Evolutionary conservation across 2,113 vertebrate genomes (phyloP), one percentile per base, ranked within the genome.

Genomic region (Ceyx margarethae): DNA sequence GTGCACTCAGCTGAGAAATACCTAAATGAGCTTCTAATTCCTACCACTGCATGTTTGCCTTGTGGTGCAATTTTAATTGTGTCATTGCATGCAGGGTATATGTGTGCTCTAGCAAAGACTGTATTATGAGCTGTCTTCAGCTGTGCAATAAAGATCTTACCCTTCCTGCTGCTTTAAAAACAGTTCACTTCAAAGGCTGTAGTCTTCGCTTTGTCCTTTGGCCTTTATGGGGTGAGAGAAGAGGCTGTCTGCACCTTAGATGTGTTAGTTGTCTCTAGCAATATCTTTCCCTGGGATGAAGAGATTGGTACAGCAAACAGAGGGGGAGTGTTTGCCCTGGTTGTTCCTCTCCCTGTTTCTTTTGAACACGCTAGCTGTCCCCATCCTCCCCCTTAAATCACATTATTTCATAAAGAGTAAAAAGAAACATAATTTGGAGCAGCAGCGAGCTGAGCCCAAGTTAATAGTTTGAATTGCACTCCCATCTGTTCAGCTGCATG

Each of bases 401-500:
- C 68, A 81, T 96, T 97, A 95, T 97, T 96, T 96, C 91, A 94
- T 96, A 94, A 97, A 93, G 94, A 94, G 87, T 91, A 93, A 96
- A 95, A 97, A 97, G 95, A 94, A 96, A 80, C 91, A 74, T 97
- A 91, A 97, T 98, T 97, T 95, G 95, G 95, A 97, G 95, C 95
- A 97, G 91, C 95, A 95, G 90, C 28, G 45, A 96, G 89, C 95
- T 90, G 94, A 97, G 94, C 94, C 94, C 94, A 90, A 97, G 95
- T 96, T 97, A 95, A 97, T 97, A 95, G 97, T 96, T 97, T 96
- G 96, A 97, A 97, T 93, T 95, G 94, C 77, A n/a, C 81, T 96
- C 95, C 97, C 97, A 97, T 97, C 97, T 98, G 97, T 97, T 98
- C 95, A 89, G 93, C 92, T 96, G 93, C 82, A 60, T 69, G 96